Evolutionary conservation across 53 echinoderm and acorn worm species (phyloP).

Genomic region (Paracentrotus lividus): DNA sequence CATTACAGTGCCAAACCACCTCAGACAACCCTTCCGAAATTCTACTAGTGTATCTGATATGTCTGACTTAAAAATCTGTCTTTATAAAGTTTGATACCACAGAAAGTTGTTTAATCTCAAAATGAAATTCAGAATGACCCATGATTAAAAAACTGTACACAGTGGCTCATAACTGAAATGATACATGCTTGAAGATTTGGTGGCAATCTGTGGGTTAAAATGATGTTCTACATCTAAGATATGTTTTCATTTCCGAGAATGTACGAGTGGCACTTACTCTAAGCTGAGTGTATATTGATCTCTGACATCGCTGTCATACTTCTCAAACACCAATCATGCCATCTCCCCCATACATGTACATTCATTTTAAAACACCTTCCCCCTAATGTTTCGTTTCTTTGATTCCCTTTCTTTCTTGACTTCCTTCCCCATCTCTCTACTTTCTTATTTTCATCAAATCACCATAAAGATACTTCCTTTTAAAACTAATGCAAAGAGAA

Average conservation of each 20-base stretch:
- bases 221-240: background rate
- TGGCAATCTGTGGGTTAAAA: background rate
- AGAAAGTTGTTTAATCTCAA: background rate
- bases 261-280: background rate
- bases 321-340: background rate
- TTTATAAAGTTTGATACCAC: background rate
- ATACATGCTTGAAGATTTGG: background rate
- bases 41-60: background rate
- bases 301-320: background rate
- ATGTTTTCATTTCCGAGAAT: slow-evolving; percentile 4
- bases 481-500: too few relatives aligned
- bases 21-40: too few relatives aligned
- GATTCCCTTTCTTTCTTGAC: background rate
- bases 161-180: too few relatives aligned
- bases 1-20: background rate
- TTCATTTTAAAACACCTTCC: background rate
- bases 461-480: too few relatives aligned
- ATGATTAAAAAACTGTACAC: background rate
- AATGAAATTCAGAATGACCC: background rate
- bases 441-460: too few relatives aligned
- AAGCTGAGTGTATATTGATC: background rate
- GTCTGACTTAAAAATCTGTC: background rate
- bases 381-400: background rate
- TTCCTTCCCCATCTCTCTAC: background rate
- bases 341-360: background rate